Evolutionary conservation across 1,140 invertebrate genomes (phyloP), one percentile per base, ranked within the genome.

Genomic region (Drosophila bipectinata): DNA sequence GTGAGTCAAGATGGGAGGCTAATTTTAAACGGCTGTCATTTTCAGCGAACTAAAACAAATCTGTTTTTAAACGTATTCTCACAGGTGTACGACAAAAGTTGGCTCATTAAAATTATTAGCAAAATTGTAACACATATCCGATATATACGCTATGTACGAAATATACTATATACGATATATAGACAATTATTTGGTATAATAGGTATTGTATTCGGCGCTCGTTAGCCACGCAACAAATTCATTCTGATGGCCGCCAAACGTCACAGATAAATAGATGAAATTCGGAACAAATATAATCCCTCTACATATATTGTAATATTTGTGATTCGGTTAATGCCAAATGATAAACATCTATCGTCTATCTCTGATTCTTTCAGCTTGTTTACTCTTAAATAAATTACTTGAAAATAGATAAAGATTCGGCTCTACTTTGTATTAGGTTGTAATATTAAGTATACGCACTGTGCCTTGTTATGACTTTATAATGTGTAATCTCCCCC

Each of bases 61-160:
- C 82, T 82, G 71, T 87, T 88, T 88, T 85, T 87, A 87, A 87
- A 87, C 82, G 83, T 62, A 88, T 87, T 82, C 62, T 60, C 82
- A 87, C 82, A 87, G 82, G 82, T 87, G 82, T 88, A 87, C 34
- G 71, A 72, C 78, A 79, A 61, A 79, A 82, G 74, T 88, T 88
- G 82, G 71, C 82, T 87, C 83, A 87, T 87, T 87, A 88, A 87
- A 87, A 88, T 87, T 72, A 82, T 87, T 85, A 85, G 82, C 81
- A 68, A 77, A 48, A 41, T 59, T 71, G 63, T 71, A 71, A 69
- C 52, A 41, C 67, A 49, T 49, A 44, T 45, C 53, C 24, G 12
- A 37, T 53, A 55, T 53, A 62, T 7, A 18, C 41, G 14, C 15
- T 18, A 44, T 4, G 37, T 52, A 45, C 9, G 18, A 62, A 67